Evolutionary conservation across 2,113 vertebrate genomes (phyloP), one percentile per base, ranked within the genome.

Genomic region (Chauna torquata): DNA sequence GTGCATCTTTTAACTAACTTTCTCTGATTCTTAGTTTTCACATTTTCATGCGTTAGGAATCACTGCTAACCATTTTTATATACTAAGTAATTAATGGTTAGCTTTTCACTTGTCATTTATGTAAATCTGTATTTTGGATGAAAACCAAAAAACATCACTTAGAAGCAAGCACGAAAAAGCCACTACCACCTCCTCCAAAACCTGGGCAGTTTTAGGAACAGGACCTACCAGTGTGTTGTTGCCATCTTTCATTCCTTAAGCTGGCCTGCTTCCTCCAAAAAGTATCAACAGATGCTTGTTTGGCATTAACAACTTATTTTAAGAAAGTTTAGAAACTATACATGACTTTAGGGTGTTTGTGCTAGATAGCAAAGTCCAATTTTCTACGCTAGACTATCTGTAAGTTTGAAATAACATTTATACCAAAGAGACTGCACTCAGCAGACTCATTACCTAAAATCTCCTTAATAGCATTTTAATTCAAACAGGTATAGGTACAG

Each of bases 331-430:
- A 45, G 15, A 44, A 88, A 55, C 5, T 12, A 8, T 2, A 32
- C 0, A 2, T 5, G 16, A 44, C 30, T 15, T 16, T 4, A 50
- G 12, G 12, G 13, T 0, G 30, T 50, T 12, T 4, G 1, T 14
- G 6, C 28, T 34, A 57, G 44, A 23, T 1, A 78, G 42, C 30
- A 42, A 4, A 10, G 4, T n/a, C 24, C 25, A 45, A 34, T 58
- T 83, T 36, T 69, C 40, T 45, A 17, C 18, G 16, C 20, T 5
- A 55, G 34, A 57, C 25, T 8, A 23, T 0, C 0, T 5, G 9
- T 16, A 54, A 69, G 34, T 65, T 38, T 50, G 38, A 69, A 81
- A 65, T 50, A 6, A 52, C 8, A 42, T 71, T 40, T 20, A 2
- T 12, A 69, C 4, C 25, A 65, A 74, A 74, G 9, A 59, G 54